A percentile compares a stretch with the other conserved stretches of the same genome.
phyloP scores from a whole-genome alignment of 2,888 invertebrate species.

The Acleris sparsana region DNA sequence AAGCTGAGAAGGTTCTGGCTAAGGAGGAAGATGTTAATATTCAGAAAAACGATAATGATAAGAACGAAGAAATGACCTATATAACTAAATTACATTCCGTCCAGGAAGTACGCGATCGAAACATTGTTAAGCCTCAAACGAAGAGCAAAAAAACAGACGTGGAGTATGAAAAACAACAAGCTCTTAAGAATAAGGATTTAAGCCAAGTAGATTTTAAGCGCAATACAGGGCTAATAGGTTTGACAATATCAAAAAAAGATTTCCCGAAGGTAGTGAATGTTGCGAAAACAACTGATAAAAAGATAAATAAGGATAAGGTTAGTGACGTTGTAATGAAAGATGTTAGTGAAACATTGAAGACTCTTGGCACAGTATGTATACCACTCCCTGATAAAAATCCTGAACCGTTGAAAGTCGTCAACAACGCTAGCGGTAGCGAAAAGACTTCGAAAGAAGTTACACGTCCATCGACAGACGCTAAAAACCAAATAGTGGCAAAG shows the following conservation, averaged over 20 bases:
- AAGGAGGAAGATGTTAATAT: too few relatives aligned
- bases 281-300: not conserved
- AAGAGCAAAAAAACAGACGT: not conserved
- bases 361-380: conserved; percentile 6
- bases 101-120: not conserved
- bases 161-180: conserved; percentile 3
- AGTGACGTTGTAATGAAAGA: not conserved
- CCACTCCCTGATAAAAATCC: conserved; percentile 2
- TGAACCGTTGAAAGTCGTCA: not conserved
- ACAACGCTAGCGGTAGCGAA: too few relatives aligned
- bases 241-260: conserved; percentile 18
- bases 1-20: too few relatives aligned
- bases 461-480: not conserved
- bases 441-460: not conserved
- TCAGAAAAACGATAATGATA: too few relatives aligned
- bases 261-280: not conserved
- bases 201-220: conserved; percentile 25
- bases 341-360: conserved; percentile 1
- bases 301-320: not conserved
- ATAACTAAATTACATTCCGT: not conserved
- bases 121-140: not conserved
- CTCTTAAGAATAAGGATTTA: conserved; percentile 21
- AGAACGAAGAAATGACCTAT: too few relatives aligned
- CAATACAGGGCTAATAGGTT: conserved; percentile 28
- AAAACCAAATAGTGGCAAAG: not conserved